Evolutionary conservation across 2,113 vertebrate genomes (phyloP).

Genomic region (Fulmarus glacialis): DNA sequence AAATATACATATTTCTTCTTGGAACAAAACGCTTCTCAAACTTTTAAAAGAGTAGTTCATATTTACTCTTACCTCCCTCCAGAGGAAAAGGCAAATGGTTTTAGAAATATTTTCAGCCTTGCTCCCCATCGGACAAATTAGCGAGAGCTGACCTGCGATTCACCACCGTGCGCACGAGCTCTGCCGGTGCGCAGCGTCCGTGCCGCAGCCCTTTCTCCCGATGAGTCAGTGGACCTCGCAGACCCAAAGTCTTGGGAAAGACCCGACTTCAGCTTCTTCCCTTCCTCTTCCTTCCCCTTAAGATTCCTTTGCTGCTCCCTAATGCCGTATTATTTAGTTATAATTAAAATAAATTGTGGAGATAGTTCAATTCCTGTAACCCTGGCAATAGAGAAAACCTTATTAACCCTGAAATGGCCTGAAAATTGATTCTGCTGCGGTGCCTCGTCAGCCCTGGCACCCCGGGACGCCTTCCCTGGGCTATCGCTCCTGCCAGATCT

Average conservation of each 20-base stretch:
- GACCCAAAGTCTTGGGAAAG: background rate
- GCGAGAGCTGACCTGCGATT: background rate
- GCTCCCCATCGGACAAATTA: background rate
- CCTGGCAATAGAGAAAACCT: background rate
- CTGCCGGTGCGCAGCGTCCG: background rate
- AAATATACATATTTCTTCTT: background rate
- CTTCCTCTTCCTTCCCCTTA: background rate
- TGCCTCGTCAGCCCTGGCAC: background rate
- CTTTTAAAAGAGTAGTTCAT: conserved; percentile 8
- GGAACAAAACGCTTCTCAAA: background rate
- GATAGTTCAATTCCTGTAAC: background rate
- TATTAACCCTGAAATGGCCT: background rate
- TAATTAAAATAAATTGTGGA: background rate
- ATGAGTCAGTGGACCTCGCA: background rate
- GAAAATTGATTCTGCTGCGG: background rate
- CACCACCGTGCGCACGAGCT: background rate
- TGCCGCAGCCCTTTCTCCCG: background rate
- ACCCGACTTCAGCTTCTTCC: background rate
- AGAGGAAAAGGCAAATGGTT: background rate
- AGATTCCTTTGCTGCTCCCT: background rate
- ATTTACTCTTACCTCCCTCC: conserved; percentile 15
- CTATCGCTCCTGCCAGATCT: background rate
- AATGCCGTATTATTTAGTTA: background rate
- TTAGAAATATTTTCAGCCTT: conserved; percentile 15
- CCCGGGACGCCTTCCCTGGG: background rate